These are phyloP conservation scores for Phengaris arion DNA, from an alignment of 2,888 invertebrate genomes.

Conservation along the genomic window DNA sequence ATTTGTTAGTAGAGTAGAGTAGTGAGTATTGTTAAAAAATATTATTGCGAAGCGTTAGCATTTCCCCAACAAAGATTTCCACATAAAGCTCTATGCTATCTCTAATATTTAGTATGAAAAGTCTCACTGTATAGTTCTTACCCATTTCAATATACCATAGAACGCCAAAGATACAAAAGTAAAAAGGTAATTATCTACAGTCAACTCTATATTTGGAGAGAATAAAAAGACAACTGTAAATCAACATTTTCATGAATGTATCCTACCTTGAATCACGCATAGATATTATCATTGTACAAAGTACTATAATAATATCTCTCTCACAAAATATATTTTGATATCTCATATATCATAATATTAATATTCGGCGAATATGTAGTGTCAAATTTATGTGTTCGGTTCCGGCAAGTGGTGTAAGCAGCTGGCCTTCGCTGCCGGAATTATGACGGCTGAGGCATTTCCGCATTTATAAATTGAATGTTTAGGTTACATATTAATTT, in stretches of 20 bases:
- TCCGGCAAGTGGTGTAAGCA: constrained; percentile 22
- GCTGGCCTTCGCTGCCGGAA: constrained; percentile 24
- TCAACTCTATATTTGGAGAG: neutral
- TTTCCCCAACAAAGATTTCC: too few relatives aligned
- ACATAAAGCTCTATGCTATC: too few relatives aligned
- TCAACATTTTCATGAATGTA: neutral
- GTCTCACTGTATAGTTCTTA: too few relatives aligned
- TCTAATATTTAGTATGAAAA: too few relatives aligned
- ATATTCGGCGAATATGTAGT: neutral
- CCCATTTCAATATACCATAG: too few relatives aligned
- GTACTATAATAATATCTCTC: neutral
- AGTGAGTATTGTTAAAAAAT: too few relatives aligned
- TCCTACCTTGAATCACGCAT: neutral
- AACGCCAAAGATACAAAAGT: neutral
- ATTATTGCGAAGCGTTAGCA: too few relatives aligned
- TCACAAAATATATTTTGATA: neutral
- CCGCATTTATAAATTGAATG: neutral
- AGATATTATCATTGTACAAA: neutral
- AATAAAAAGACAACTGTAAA: constrained; percentile 3
- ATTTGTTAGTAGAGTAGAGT: too few relatives aligned
- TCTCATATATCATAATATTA: neutral
- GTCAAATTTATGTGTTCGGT: neutral
- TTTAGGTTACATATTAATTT: neutral
- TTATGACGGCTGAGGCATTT: neutral
- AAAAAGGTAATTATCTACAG: neutral